phyloP scores from a whole-genome alignment of 2,113 vertebrate species.

The Marcusenius ussheri region DNA sequence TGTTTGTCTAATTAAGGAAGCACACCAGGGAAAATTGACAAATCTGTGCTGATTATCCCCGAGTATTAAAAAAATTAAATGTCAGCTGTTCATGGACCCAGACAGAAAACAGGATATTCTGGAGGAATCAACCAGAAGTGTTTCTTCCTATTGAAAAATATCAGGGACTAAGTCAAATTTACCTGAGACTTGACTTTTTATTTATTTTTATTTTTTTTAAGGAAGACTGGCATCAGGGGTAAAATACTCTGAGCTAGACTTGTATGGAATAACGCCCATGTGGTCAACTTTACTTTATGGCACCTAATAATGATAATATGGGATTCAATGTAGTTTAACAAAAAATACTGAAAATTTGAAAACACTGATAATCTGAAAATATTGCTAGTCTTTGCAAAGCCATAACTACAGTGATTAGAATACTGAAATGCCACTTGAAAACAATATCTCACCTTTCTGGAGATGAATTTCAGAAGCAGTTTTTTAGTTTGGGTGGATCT shows the following conservation, averaged over 20 bases:
- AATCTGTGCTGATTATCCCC: neutral
- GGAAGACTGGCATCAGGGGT: too few species aligned
- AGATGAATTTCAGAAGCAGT: neutral
- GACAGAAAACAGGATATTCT: neutral
- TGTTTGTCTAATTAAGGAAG: conserved; percentile 18
- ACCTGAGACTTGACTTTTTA: too few species aligned
- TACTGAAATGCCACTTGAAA: neutral
- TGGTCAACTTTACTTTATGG: neutral
- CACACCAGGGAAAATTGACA: conserved; percentile 11
- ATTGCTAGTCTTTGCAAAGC: neutral
- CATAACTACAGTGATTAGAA: neutral
- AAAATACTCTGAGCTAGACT: too few species aligned
- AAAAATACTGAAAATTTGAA: neutral
- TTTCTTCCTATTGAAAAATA: too few species aligned
- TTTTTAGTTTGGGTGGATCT: neutral
- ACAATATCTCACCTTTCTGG: neutral
- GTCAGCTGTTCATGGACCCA: neutral
- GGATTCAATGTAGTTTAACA: neutral
- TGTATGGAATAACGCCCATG: neutral
- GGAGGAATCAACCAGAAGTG: neutral
- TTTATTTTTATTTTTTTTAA: too few species aligned
- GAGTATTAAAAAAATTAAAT: neutral
- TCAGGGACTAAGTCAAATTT: too few species aligned
- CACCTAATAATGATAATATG: neutral
- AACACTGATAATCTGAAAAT: neutral